Base-by-base conservation (phyloP, 2,113 vertebrate species). In the Axis porcinus region DNA sequence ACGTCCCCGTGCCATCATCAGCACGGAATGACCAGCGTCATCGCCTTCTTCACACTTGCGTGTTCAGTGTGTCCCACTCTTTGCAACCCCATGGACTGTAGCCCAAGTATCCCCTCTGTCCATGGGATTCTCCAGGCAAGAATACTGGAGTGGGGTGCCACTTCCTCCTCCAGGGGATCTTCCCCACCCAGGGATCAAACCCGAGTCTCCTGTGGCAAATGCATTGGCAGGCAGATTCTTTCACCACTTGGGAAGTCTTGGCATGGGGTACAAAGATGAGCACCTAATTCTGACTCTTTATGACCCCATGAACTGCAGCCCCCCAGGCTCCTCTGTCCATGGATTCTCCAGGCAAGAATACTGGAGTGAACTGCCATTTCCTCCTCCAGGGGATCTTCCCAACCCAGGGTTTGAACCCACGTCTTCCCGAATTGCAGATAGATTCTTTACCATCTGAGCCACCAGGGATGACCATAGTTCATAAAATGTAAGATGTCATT, bases 1-100 rank as follows among this genome's bases (percentile, higher is more conserved):
- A 60, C 25, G 58, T n/a, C 3, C 15, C 0, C 0, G 23, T n/a
- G 30, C 57, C 9, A 0, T 6, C 16, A 1, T 28, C 47, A 62
- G 47, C 17, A 81, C 27, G 0, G 25, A 57, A 2, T 11, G n/a
- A 6, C n/a, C 50, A 0, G 36, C 23, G 1, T 43, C 36, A 76
- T 43, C 70, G 14, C 40, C 45, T 1, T 83, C 70, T 6, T 43
- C 40, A 15, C 12, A 12, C 40, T 76, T 76, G 40, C 3, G 3
- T 14, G 40, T 33, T 43, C 23, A 40, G 70, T 76, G 6, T 43
- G 40, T 27, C 6, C 13, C 12, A 76, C 40, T 57, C 55, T 76
- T 27, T 43, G 70, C 12, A 43, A 14, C 40, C 70, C 40, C 36
- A 76, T 2, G 1, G 70, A 76, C 70, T 43, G 12, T 74, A 43